Conservation (phyloP, 2,113 vertebrate genomes). For the Passerina amoena region DNA sequence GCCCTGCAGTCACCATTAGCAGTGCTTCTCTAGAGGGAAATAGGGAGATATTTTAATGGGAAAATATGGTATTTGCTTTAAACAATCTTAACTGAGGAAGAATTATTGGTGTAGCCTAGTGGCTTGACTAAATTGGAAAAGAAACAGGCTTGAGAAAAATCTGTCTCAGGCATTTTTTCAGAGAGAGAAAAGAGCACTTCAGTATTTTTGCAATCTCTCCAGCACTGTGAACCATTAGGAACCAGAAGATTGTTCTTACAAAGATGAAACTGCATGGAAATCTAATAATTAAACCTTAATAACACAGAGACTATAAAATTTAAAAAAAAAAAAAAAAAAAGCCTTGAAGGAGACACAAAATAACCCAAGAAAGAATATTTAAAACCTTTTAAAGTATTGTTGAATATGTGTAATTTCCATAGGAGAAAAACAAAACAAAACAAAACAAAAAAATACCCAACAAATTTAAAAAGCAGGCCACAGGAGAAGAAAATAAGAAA, state of each 20-base stretch:
- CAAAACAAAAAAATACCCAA: too few species aligned
- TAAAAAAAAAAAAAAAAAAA: not conserved
- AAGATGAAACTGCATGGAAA: not conserved
- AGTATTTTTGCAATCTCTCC: not conserved
- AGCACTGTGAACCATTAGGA: not conserved
- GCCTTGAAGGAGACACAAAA: not conserved
- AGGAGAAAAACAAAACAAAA: not conserved
- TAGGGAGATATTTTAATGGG: not conserved
- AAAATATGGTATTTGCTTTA: slow-evolving; percentile 22
- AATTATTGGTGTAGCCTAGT: slow-evolving; percentile 27
- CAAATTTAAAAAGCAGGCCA: not conserved
- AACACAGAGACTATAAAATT: not conserved
- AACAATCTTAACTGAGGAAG: slow-evolving; percentile 31
- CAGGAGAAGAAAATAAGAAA: not conserved
- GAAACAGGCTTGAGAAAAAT: slow-evolving; percentile 13
- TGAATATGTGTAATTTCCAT: not conserved
- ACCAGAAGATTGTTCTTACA: not conserved
- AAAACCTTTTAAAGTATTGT: not conserved
- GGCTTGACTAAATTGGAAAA: slow-evolving; percentile 16
- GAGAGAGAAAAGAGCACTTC: not conserved
- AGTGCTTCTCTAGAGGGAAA: not conserved
- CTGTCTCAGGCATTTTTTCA: not conserved
- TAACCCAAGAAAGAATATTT: not conserved
- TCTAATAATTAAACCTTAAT: not conserved
- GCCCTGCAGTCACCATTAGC: not conserved